These are phyloP conservation scores for Pteruthius melanotis DNA, from an alignment of 2,113 vertebrate species.

Conservation along the genomic window DNA sequence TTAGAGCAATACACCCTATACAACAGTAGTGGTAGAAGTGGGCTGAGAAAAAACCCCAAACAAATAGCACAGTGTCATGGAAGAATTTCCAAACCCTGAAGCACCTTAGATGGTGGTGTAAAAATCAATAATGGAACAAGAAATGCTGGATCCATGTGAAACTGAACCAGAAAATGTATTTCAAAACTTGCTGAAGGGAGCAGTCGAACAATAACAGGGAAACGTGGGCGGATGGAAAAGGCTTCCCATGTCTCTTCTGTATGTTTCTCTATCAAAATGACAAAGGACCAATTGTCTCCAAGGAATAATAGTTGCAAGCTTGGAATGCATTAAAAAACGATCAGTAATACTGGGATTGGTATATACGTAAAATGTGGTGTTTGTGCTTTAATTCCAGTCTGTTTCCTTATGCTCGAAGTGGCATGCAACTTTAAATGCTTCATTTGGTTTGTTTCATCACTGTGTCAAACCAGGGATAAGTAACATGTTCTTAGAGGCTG, in stretches of 20 bases:
- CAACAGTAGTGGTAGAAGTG: neutral
- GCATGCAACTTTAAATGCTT: neutral
- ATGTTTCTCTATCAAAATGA: conserved; percentile 33
- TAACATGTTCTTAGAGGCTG: neutral
- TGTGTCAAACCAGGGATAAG: neutral
- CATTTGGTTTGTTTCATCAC: neutral
- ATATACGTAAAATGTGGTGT: neutral
- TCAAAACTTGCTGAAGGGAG: conserved; percentile 35
- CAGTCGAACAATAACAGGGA: neutral
- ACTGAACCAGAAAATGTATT: conserved; percentile 5
- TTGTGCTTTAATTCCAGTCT: neutral
- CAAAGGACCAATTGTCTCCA: conserved; percentile 11
- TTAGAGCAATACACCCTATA: neutral
- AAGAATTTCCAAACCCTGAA: neutral
- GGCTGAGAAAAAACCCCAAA: neutral
- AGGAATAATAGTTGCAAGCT: neutral
- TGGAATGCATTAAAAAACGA: neutral
- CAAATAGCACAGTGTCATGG: neutral
- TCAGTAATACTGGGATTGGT: neutral
- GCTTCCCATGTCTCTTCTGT: conserved; percentile 25
- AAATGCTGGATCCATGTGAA: neutral
- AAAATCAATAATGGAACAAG: neutral
- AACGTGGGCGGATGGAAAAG: neutral
- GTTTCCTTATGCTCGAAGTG: neutral
- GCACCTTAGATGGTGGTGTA: neutral